Evolutionary conservation across 1,140 invertebrate genomes (phyloP).

Genomic region (Drosophila pseudoobscura): DNA sequence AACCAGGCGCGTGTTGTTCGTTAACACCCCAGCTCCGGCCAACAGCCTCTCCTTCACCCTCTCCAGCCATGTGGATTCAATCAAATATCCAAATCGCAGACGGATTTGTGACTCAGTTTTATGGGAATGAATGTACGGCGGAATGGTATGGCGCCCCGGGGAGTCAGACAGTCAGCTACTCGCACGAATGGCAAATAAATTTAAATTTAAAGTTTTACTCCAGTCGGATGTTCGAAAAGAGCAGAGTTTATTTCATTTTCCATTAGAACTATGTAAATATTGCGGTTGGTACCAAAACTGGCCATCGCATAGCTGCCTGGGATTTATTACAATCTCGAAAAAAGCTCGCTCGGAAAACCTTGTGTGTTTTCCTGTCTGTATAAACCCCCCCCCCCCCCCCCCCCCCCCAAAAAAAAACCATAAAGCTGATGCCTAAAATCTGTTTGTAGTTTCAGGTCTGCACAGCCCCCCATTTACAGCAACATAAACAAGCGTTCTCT

Average conservation of each 20-base stretch:
- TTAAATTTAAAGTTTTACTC: neutral
- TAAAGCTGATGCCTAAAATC: constrained; percentile 2
- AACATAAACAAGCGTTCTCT: constrained; percentile 35
- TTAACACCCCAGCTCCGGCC: neutral
- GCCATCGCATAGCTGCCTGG: neutral
- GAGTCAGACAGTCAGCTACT: constrained; percentile 8
- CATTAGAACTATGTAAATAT: constrained; percentile 27
- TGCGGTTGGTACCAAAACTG: neutral
- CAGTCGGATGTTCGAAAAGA: constrained; percentile 17
- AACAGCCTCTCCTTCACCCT: no score
- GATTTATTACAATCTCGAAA: neutral
- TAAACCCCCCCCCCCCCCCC: neutral
- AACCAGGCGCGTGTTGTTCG: constrained; percentile 12
- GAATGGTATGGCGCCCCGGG: neutral
- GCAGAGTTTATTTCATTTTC: constrained; percentile 24
- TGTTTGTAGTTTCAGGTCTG: constrained; percentile 42
- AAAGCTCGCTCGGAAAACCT: constrained; percentile 28
- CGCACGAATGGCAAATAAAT: neutral
- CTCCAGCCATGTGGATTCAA: constrained; percentile 1
- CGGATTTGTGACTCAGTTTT: constrained; percentile 11
- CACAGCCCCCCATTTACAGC: constrained; percentile 47
- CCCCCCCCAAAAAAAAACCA: constrained; percentile 1
- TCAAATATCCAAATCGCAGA: neutral
- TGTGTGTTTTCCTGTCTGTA: constrained; percentile 17
- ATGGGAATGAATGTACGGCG: neutral